Evolutionary conservation across 2,797 vertebrate species (phyloP), one percentile per base, ranked within the genome.

Genomic region (Ataeniobius toweri): DNA sequence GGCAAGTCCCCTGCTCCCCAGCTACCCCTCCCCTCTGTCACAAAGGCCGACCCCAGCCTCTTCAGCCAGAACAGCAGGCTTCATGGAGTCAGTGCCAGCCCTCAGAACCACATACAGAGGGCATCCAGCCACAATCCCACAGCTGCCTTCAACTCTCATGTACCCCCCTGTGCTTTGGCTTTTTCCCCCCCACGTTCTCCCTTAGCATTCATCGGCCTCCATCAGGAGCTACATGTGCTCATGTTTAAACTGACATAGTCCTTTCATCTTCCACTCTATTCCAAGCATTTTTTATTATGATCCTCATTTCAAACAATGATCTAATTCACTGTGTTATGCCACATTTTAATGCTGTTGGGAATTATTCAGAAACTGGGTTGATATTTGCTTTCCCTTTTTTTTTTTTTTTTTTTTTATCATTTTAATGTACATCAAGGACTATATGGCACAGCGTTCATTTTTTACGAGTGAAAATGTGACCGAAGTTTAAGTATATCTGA

Each of bases 61-160:
- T 90, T 80, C 80, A 91, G 90, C 90, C 88, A 91, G 92, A 91
- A 91, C 89, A 91, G 91, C 89, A 86, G 89, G 90, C 89, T 78
- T 74, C 77, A 77, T 74, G 84, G 89, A 81, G 87, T 86, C 82
- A 79, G 79, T 82, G 91, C 91, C 91, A 91, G 91, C 77, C 85
- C 89, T 89, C 86, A 53, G 89, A 88, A 93, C 89, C 83, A 85
- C 74, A 89, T 87, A 88, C 87, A 82, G 80, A 67, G 88, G 91
- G 89, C 90, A 78, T 28, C 13, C 78, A 86, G 93, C 91, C 93
- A 93, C 91, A 78, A 81, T 82, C 89, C 91, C 87, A 89, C 93
- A 93, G 91, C 92, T 94, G 93, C 89, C 84, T 88, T 83, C 84
- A 85, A 87, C 89, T 78, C 87, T 77, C 63, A 61, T 61, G 75